Conservation (phyloP, 2,113 vertebrate genomes). For the Aldabrachelys gigantea region DNA sequence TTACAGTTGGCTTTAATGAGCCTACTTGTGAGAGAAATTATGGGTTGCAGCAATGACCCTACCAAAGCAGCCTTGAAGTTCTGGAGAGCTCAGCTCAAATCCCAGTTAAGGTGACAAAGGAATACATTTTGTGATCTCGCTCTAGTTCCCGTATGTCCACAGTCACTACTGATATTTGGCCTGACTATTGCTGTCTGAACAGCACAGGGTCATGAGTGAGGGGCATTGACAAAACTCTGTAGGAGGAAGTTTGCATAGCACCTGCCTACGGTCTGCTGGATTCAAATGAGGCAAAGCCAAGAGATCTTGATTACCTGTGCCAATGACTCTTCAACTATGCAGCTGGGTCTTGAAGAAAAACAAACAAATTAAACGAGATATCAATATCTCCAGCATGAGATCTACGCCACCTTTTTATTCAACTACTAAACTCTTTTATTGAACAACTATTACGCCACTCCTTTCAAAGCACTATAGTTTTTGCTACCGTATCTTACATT, state of each 20-base stretch:
- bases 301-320: neutral
- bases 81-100: neutral
- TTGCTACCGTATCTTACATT: neutral
- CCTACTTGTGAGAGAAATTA: rapidly evolving
- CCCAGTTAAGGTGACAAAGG: neutral
- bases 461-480: neutral
- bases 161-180: neutral
- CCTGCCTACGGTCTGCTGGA: neutral
- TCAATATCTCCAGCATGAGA: neutral
- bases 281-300: neutral
- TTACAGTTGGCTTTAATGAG: neutral
- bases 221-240: neutral
- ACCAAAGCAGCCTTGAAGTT: rapidly evolving
- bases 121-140: neutral
- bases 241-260: neutral
- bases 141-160: neutral
- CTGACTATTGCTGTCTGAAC: rapidly evolving
- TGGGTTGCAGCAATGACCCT: neutral
- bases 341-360: neutral
- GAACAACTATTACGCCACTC: rapidly evolving
- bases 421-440: neutral
- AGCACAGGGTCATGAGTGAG: rapidly evolving
- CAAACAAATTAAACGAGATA: neutral
- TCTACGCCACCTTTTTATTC: neutral
- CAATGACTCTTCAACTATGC: neutral